These are phyloP conservation scores for Leucoptera coffeella DNA, from an alignment of 2,888 invertebrate genomes.

Conservation along the genomic window DNA sequence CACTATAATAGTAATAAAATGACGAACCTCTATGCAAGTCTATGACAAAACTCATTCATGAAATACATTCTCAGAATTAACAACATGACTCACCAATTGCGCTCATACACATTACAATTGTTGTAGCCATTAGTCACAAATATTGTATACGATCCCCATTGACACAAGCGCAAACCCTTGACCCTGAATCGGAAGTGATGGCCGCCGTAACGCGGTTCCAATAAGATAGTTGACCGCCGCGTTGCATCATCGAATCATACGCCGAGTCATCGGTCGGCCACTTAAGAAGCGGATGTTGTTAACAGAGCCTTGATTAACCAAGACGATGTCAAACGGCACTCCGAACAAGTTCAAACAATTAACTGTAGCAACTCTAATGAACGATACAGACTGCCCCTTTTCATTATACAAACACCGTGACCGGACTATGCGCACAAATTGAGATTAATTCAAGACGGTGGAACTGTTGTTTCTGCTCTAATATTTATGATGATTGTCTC, in stretches of 20 bases:
- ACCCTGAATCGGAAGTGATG: conserved; percentile 41
- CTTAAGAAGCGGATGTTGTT: conserved; percentile 45
- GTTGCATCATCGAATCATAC: conserved; percentile 37
- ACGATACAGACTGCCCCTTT: conserved; percentile 42
- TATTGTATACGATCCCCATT: no score
- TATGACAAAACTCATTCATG: no score
- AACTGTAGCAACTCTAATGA: conserved; percentile 50
- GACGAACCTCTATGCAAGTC: conserved; percentile 1
- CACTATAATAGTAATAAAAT: background rate
- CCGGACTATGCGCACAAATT: conserved; percentile 42
- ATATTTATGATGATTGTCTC: no score
- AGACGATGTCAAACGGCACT: conserved; percentile 44
- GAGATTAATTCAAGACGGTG: conserved; percentile 38
- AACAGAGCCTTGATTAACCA: conserved; percentile 45
- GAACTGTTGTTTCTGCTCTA: conserved; percentile 17
- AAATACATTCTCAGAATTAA: no score
- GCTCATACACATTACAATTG: no score
- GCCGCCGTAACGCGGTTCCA: conserved; percentile 25
- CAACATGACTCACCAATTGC: no score
- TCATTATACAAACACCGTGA: conserved; percentile 48
- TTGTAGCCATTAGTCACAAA: no score
- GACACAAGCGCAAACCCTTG: conserved; percentile 29
- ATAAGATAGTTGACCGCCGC: conserved; percentile 13
- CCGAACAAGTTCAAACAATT: conserved; percentile 49
- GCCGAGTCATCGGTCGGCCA: conserved; percentile 43